phyloP scores from a whole-genome alignment of 2,113 vertebrate species.

The Oriolus oriolus region DNA sequence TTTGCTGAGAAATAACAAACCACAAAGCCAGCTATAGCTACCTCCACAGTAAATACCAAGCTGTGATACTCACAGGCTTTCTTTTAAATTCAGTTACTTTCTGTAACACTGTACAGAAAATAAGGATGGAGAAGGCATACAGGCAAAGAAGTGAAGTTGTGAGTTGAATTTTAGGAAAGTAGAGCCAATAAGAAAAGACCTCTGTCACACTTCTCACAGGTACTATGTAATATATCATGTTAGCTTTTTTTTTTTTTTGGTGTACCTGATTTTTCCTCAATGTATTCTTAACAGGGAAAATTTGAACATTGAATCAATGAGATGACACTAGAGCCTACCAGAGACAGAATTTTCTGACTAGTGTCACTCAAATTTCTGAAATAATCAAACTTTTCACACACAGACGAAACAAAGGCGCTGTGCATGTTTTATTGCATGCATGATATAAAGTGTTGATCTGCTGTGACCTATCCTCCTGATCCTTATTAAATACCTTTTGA shows the following conservation, averaged over 20 bases:
- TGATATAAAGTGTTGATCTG: not conserved
- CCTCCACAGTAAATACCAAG: not conserved
- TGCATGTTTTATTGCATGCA: not conserved
- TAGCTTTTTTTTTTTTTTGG: accelerated
- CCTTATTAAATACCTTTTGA: not conserved
- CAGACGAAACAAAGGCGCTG: accelerated
- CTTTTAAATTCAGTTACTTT: not conserved
- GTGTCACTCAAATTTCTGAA: not conserved
- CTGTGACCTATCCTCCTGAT: not conserved
- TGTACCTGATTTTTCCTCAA: not conserved
- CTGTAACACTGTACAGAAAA: not conserved
- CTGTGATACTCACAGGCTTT: not conserved
- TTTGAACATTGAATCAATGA: not conserved
- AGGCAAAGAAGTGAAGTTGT: not conserved
- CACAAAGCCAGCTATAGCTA: not conserved
- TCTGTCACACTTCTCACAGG: not conserved
- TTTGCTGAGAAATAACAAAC: not conserved
- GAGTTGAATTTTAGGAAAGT: not conserved
- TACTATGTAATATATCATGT: not conserved
- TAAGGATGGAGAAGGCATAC: not conserved
- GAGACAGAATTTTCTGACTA: not conserved
- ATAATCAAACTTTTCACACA: not conserved
- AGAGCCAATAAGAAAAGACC: not conserved
- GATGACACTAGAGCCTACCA: not conserved
- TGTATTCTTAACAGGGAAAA: not conserved